Base-by-base conservation (phyloP, 2,888 invertebrate species). In the Synanthedon tipuliformis region DNA sequence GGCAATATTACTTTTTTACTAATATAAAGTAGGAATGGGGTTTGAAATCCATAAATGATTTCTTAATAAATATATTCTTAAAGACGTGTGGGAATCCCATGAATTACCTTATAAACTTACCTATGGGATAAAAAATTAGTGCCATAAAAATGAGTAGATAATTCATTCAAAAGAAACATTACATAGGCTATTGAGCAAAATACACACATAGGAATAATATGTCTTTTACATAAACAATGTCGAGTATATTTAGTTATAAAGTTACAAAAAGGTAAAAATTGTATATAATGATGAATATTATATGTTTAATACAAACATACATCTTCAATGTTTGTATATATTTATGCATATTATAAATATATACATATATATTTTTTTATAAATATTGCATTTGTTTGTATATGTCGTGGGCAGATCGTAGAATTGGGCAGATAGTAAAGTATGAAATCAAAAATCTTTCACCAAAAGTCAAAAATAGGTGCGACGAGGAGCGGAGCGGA, bases 151-250 rank as follows among this genome's bases (percentile, higher is more conserved):
- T 3, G 12, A n/a, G 45, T 45, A 45, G 45, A 45, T 45, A 13
- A 5, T 15, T 13, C n/a, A 45, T n/a, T 45, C 13, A 45, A 45
- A 13, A 45, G 13, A 45, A 8, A 45, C n/a, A 15, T 8, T 45
- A 13, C 3, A 7, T 15, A 8, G 45, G 59, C 59, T 59, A 68
- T 71, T 71, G 71, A 71, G 72, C 71, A 71, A 69, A 52, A 57
- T 64, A 68, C 68, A 69, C 67, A 69, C 50, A 53, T 55, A 56
- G 55, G 63, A 63, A 62, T 61, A 60, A 62, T 23, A 59, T 57
- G 55, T 54, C 41, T 48, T 50, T 48, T 53, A 56, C 15, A 23
- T 50, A 50, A 55, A 51, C 13, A 53, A 52, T 55, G 45, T 51
- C 55, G 53, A 48, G 51, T 52, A 49, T 52, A 55, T 45, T 45